Percentiles rank a stretch among this genome's conserved stretches.
These are phyloP conservation scores for Orchestia grillus DNA, from an alignment of 1,140 invertebrate species.

Conservation along the genomic window DNA sequence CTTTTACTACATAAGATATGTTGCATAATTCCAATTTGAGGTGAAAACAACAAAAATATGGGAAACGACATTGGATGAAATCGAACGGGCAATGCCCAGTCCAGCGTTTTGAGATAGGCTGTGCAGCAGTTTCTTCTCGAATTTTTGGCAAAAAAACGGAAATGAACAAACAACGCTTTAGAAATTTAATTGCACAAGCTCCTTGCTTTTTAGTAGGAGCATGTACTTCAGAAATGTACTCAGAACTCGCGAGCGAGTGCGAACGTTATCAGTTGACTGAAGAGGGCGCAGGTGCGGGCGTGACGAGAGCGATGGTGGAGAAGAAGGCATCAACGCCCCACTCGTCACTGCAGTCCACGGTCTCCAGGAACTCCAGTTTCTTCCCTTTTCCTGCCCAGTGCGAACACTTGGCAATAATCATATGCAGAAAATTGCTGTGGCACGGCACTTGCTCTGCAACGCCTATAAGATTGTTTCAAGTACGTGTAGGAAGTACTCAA, in stretches of 20 bases:
- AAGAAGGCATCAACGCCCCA: conserved; percentile 10
- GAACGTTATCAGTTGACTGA: background rate
- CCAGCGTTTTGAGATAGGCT: background rate
- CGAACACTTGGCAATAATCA: background rate
- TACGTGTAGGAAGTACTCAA: background rate
- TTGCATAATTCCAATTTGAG: too few species aligned
- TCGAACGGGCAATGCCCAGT: background rate
- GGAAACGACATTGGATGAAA: too few species aligned
- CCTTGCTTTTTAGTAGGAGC: background rate
- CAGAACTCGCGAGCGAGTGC: background rate
- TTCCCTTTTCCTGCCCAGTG: background rate
- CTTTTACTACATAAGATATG: too few species aligned
- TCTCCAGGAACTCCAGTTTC: background rate
- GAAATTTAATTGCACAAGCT: background rate
- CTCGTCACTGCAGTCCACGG: background rate
- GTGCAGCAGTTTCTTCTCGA: background rate
- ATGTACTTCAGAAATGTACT: background rate
- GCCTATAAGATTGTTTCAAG: background rate
- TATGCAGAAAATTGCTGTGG: background rate
- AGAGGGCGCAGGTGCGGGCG: background rate
- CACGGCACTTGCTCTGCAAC: background rate
- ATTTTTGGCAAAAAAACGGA: background rate
- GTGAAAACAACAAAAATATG: too few species aligned
- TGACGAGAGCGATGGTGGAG: conserved; percentile 7
- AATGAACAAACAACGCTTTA: background rate